A percentile compares a stretch with the other conserved stretches of the same genome.
Conservation (phyloP, 2,797 vertebrate genomes). For the Halcyon leucocephala region DNA sequence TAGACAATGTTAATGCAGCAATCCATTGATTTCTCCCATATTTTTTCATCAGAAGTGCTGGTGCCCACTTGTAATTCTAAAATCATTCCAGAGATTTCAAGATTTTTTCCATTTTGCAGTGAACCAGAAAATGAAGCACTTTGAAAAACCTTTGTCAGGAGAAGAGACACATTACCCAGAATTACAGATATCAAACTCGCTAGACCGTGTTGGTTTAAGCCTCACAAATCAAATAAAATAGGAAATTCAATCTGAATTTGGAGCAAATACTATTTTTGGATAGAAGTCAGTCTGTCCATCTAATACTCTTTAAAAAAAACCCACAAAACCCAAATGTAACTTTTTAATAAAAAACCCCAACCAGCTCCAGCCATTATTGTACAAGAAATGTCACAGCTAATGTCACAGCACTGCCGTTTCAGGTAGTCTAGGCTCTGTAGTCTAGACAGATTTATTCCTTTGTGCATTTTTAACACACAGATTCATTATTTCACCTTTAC, state of each 20-base stretch:
- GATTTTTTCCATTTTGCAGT: background rate
- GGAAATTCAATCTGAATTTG: background rate
- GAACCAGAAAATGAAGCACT: background rate
- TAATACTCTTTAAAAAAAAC: background rate
- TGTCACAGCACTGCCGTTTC: background rate
- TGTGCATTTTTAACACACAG: background rate
- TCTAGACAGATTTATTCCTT: background rate
- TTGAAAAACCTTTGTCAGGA: background rate
- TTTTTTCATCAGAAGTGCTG: background rate
- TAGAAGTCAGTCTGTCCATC: background rate
- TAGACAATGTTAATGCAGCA: background rate
- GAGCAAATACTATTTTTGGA: background rate
- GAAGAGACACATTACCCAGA: background rate
- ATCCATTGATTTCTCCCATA: background rate
- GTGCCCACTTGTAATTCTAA: background rate
- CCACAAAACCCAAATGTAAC: background rate
- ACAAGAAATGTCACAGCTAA: background rate
- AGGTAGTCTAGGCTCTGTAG: background rate
- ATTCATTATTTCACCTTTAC: background rate
- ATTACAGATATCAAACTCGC: background rate
- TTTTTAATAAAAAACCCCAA: background rate
- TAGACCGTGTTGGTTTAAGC: background rate
- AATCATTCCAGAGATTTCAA: background rate
- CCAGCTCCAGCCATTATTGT: background rate
- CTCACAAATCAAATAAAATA: background rate